Percentiles rank a stretch among this genome's conserved stretches.
phyloP scores from a whole-genome alignment of 2,888 invertebrate species.

The Troides aeacus region DNA sequence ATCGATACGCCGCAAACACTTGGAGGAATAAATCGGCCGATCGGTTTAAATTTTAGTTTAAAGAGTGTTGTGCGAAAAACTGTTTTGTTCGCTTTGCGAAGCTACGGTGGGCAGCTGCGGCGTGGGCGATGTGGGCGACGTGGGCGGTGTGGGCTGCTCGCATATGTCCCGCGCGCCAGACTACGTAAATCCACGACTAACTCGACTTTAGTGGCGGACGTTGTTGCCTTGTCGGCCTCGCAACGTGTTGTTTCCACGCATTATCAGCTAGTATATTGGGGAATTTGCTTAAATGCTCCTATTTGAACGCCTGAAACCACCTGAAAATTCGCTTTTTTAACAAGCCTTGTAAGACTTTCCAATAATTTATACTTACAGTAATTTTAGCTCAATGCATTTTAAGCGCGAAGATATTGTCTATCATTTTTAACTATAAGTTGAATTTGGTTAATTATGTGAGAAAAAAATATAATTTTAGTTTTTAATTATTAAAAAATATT shows the following conservation, averaged over 20 bases:
- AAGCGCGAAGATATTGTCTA: too few species aligned
- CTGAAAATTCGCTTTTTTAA: slow-evolving; percentile 6
- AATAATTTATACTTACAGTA: too few species aligned
- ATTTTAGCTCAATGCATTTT: too few species aligned
- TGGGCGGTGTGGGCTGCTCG: slow-evolving; percentile 8
- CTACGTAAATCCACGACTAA: slow-evolving; percentile 74
- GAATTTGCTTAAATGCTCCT: slow-evolving; percentile 18
- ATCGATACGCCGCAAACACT: slow-evolving; percentile 23
- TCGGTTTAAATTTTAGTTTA: slow-evolving; percentile 45
- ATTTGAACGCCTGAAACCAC: slow-evolving; percentile 13
- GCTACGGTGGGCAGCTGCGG: slow-evolving; percentile 26
- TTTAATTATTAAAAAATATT: too few species aligned
- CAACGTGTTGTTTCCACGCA: slow-evolving; percentile 52
- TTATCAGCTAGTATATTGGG: slow-evolving; percentile 45
- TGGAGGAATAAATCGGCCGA: slow-evolving; percentile 24
- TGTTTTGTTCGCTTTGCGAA: slow-evolving; percentile 61
- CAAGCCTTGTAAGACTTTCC: not conserved
- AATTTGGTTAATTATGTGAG: too few species aligned
- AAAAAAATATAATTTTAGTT: too few species aligned
- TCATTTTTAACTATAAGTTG: too few species aligned
- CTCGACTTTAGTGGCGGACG: slow-evolving; percentile 58
- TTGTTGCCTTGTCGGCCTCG: slow-evolving; percentile 28
- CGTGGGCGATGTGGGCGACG: not conserved
- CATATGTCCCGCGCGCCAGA: slow-evolving; percentile 57
- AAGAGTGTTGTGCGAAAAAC: slow-evolving; percentile 71